Evolutionary conservation across 1,140 invertebrate genomes (phyloP), one percentile per base, ranked within the genome.

Genomic region (Ladona fulva): DNA sequence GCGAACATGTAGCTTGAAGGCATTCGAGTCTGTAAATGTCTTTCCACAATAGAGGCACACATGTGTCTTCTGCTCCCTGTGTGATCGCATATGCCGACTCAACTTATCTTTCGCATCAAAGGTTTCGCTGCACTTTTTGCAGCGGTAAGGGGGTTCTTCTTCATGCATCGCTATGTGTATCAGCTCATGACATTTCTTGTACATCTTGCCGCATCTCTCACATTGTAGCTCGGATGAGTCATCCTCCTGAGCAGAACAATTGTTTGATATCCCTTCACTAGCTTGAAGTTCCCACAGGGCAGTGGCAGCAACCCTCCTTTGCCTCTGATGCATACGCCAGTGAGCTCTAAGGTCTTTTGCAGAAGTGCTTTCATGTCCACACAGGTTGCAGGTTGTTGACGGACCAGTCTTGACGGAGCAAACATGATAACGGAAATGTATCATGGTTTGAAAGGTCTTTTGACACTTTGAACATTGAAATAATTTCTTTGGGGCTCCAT

Each of bases 71-170:
- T 85, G 84, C 74, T 85, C 84, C 0, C 80, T 81, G 77, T 93
- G 92, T 37, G 92, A 90, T 78, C 88, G 89, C 77, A 90, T 86
- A 83, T 93, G 92, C 90, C 93, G 90, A 14, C 89, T 86, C 12
- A 92, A 86, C 82, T 89, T 90, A 42, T 89, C 87, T 0, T 84
- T 81, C 0, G 89, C 90, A 29, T 87, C 86, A 80, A 93, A 93
- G 79, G 91, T 90, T 73, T 90, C 86, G 81, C 92, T 92, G 77
- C 91, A 92, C 8, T 89, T 87, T n/a, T 87, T 84, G 80, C 91
- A 92, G 74, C 85, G 85, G 82, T 89, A 84, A 81, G 84, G 86
- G 24, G 84, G 85, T 77, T 84, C 82, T 19, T 86, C 86, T 24
- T 84, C 85, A 79, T 91, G 90, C 78, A 91, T 86, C 25, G 89